These are phyloP conservation scores for Venturia canescens DNA, from an alignment of 1,140 invertebrate species.

Conservation along the genomic window DNA sequence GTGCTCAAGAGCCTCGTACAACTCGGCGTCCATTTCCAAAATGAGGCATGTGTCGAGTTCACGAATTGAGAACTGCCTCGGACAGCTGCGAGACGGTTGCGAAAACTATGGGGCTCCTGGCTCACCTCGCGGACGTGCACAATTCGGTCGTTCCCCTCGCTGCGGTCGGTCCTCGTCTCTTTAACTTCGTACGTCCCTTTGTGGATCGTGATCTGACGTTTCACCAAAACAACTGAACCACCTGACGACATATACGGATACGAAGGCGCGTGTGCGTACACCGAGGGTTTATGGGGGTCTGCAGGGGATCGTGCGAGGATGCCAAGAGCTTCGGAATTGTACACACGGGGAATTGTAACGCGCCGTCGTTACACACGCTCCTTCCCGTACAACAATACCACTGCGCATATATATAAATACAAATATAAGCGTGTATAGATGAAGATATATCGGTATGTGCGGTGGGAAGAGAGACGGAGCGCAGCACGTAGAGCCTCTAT, in stretches of 20 bases:
- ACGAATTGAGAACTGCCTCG: conserved; percentile 25
- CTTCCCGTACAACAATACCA: neutral
- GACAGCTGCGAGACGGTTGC: conserved; percentile 65
- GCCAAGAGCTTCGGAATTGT: conserved; percentile 14
- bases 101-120: conserved; percentile 40
- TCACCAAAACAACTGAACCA: conserved; percentile 56
- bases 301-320: conserved; percentile 44
- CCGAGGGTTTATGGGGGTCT: conserved; percentile 58
- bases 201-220: conserved; percentile 21
- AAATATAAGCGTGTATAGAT: neutral
- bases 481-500: conserved; percentile 68
- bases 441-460: neutral
- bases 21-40: neutral
- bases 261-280: conserved; percentile 20
- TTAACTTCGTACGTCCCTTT: conserved; percentile 4
- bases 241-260: neutral
- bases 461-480: neutral
- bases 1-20: conserved; percentile 4
- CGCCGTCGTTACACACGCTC: neutral
- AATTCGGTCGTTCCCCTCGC: conserved; percentile 59
- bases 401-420: neutral
- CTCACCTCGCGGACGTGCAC: conserved; percentile 61
- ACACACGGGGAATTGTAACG: conserved; percentile 18
- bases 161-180: neutral
- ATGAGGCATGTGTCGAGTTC: neutral